phyloP scores from a whole-genome alignment of 1,140 invertebrate genomes.

The Scaptomyza hsui region DNA sequence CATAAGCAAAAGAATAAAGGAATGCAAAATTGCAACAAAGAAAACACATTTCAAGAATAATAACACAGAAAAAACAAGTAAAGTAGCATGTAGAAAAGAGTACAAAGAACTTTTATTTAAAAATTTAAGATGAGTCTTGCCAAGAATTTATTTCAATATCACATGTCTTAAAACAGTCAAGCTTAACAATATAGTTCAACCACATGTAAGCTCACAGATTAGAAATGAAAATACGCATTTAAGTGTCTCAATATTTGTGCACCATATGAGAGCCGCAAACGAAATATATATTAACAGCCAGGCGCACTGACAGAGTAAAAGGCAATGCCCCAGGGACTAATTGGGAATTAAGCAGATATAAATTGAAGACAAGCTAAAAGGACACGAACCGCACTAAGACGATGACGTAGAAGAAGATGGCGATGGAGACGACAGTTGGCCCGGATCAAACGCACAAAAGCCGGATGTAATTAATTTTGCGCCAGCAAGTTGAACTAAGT shows the following conservation, averaged over 20 bases:
- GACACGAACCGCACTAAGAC: background rate
- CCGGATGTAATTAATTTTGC: conserved; percentile 77
- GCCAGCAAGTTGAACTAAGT: conserved; percentile 29
- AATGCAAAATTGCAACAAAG: conserved; percentile 7
- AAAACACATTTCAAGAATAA: conserved; percentile 25
- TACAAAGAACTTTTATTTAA: too few relatives aligned
- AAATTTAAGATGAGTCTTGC: too few relatives aligned
- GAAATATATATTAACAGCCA: conserved; percentile 26
- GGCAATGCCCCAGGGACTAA: conserved; percentile 54
- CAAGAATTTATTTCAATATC: too few relatives aligned
- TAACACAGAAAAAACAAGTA: conserved; percentile 11
- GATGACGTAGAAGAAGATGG: too few relatives aligned
- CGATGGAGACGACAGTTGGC: conserved; percentile 1
- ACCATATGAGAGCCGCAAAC: conserved; percentile 5
- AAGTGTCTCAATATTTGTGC: background rate
- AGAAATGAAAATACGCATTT: background rate
- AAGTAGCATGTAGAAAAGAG: too few relatives aligned
- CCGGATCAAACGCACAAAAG: conserved; percentile 59
- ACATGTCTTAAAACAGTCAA: background rate
- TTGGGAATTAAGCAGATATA: conserved; percentile 71
- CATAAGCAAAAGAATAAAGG: background rate
- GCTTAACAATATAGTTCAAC: too few relatives aligned
- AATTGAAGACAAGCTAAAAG: conserved; percentile 46
- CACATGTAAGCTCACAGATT: too few relatives aligned
- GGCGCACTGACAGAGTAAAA: conserved; percentile 5